Percentiles rank a stretch among this genome's conserved stretches.
Conservation (phyloP, 2,113 vertebrate genomes). For the Xiphophorus hellerii region DNA sequence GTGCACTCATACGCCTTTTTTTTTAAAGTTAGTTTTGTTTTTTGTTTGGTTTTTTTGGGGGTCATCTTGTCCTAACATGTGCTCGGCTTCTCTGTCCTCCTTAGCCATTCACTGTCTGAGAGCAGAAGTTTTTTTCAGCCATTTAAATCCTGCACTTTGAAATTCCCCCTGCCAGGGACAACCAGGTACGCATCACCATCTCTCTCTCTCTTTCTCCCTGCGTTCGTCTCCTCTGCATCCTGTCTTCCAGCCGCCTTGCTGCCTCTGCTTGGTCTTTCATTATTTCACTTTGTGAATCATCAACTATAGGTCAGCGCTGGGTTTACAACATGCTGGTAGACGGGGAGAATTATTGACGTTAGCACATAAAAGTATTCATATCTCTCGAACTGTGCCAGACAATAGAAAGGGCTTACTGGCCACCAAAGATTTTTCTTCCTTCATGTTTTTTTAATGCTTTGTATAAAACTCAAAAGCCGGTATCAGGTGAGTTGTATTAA, state of each 20-base stretch:
- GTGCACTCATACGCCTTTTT: constrained; percentile 46
- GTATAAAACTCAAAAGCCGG: too few species aligned
- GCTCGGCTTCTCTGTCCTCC: constrained; percentile 82
- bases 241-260: constrained; percentile 50
- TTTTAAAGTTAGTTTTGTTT: constrained; percentile 37
- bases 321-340: neutral
- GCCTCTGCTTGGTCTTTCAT: constrained; percentile 40
- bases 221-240: constrained; percentile 53
- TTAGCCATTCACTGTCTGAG: constrained; percentile 84
- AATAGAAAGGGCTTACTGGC: too few species aligned
- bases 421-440: too few species aligned
- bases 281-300: constrained; percentile 41
- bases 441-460: too few species aligned
- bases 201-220: constrained; percentile 54
- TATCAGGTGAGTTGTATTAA: too few species aligned
- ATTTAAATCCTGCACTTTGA: constrained; percentile 83
- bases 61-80: constrained; percentile 79
- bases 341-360: constrained; percentile 2
- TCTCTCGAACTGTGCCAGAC: neutral
- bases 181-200: constrained; percentile 79
- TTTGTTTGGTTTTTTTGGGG: constrained; percentile 38
- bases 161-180: constrained; percentile 76
- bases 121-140: constrained; percentile 83
- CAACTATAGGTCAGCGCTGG: constrained; percentile 3
- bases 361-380: neutral